These are phyloP conservation scores for Thumatha senex DNA, from an alignment of 2,888 invertebrate species.

Conservation along the genomic window DNA sequence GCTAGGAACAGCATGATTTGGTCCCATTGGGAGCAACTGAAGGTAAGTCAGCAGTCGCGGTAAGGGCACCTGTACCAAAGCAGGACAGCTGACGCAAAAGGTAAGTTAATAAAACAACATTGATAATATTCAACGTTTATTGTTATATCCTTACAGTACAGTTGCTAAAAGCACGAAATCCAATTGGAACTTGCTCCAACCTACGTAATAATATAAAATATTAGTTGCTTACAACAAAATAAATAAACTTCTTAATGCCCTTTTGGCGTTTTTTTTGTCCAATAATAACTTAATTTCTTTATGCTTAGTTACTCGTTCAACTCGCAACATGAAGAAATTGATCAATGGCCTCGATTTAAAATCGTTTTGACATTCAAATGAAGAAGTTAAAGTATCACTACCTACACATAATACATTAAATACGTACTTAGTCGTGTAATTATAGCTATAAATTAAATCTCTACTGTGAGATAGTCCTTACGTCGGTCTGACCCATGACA, in stretches of 20 bases:
- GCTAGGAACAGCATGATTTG: no score
- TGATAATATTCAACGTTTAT: conserved; percentile 51
- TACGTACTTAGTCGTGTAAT: conserved; percentile 25
- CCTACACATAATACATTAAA: conserved; percentile 15
- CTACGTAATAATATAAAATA: conserved; percentile 75
- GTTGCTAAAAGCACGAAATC: conserved; percentile 75
- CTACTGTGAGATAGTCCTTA: conserved; percentile 15
- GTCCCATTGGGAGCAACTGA: no score
- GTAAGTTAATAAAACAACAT: not conserved
- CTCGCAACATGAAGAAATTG: conserved; percentile 74
- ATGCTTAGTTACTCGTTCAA: conserved; percentile 74
- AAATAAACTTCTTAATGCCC: conserved; percentile 79
- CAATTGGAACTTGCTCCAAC: conserved; percentile 67
- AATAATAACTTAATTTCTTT: conserved; percentile 71
- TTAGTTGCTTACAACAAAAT: conserved; percentile 80
- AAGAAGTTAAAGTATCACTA: conserved; percentile 32
- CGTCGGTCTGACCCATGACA: conserved; percentile 68
- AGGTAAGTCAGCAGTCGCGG: no score
- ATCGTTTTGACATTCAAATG: conserved; percentile 49
- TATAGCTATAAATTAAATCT: conserved; percentile 24
- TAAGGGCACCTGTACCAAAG: no score
- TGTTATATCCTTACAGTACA: conserved; percentile 70
- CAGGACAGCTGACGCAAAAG: no score
- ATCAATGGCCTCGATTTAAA: conserved; percentile 80
- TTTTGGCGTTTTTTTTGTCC: conserved; percentile 63